phyloP scores from a whole-genome alignment of 2,888 invertebrate species.

The Micoletzkya japonica region DNA sequence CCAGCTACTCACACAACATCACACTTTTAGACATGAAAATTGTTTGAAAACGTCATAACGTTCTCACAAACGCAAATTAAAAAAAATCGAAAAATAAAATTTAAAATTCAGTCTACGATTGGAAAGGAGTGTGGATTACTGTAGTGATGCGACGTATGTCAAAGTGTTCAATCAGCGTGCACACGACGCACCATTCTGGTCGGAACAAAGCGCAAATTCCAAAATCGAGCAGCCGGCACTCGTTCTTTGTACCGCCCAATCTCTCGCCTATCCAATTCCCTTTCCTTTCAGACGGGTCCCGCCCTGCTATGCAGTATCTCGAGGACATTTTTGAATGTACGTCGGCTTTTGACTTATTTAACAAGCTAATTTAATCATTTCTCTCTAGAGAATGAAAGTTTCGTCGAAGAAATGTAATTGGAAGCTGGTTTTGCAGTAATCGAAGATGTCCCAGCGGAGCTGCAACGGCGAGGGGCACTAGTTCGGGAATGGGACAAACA shows the following conservation, averaged over 20 bases:
- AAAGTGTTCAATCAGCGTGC: background rate
- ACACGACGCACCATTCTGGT: too few species aligned
- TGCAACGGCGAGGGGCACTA: slow-evolving; percentile 20
- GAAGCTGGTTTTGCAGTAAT: slow-evolving; percentile 6
- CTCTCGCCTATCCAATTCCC: too few species aligned
- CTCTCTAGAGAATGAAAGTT: too few species aligned
- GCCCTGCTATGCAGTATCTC: slow-evolving; percentile 16
- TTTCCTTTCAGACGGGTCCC: slow-evolving; percentile 6
- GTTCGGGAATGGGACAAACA: slow-evolving; percentile 26
- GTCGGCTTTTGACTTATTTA: background rate
- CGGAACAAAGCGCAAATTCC: too few species aligned
- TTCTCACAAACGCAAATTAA: too few species aligned
- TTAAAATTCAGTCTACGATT: background rate
- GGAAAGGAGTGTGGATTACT: background rate
- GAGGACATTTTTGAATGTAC: slow-evolving; percentile 23
- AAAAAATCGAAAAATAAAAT: background rate
- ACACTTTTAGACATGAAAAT: background rate
- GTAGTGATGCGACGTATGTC: background rate
- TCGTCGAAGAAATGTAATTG: background rate
- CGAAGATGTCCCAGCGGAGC: slow-evolving; percentile 24
- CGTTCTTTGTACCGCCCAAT: too few species aligned
- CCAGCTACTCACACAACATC: too few species aligned
- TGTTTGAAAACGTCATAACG: background rate
- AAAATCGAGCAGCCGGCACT: too few species aligned
- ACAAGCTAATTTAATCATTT: background rate